Evolutionary conservation across 2,797 vertebrate species (phyloP).

Genomic region (Hipposideros larvatus): DNA sequence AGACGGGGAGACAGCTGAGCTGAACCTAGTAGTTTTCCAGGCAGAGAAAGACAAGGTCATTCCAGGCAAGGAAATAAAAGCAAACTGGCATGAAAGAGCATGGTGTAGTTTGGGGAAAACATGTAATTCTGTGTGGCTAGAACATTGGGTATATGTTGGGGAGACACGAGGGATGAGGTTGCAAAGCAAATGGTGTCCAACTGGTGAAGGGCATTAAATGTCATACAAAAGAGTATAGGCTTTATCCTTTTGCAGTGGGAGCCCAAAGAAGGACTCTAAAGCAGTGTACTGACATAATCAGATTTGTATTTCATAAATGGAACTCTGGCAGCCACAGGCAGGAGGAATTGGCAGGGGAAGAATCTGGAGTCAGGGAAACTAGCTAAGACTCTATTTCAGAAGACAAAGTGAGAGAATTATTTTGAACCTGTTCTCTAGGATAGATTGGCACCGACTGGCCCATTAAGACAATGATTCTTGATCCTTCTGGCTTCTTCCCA

Average conservation of each 20-base stretch:
- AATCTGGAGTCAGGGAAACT: conserved; percentile 38
- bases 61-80: conserved; percentile 54
- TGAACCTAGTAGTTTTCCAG: conserved; percentile 63
- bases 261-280: conserved; percentile 34
- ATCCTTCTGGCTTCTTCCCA: background rate
- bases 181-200: conserved; percentile 18
- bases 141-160: conserved; percentile 55
- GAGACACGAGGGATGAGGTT: conserved; percentile 1
- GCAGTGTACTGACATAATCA: background rate
- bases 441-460: background rate
- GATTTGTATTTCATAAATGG: conserved; percentile 58
- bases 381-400: conserved; percentile 41
- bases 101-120: conserved; percentile 1
- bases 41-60: conserved; percentile 60
- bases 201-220: conserved; percentile 14
- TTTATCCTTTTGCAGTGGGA: conserved; percentile 3
- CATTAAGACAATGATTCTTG: background rate
- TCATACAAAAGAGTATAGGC: conserved; percentile 17
- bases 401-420: conserved; percentile 45
- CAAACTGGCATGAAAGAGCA: conserved; percentile 62
- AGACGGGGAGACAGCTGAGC: background rate
- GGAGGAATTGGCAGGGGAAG: conserved; percentile 45
- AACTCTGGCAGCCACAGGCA: conserved; percentile 17
- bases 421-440: conserved; percentile 42
- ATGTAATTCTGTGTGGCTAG: conserved; percentile 51